These are phyloP conservation scores for Pimephales promelas DNA, from an alignment of 2,113 vertebrate species.

Conservation along the genomic window DNA sequence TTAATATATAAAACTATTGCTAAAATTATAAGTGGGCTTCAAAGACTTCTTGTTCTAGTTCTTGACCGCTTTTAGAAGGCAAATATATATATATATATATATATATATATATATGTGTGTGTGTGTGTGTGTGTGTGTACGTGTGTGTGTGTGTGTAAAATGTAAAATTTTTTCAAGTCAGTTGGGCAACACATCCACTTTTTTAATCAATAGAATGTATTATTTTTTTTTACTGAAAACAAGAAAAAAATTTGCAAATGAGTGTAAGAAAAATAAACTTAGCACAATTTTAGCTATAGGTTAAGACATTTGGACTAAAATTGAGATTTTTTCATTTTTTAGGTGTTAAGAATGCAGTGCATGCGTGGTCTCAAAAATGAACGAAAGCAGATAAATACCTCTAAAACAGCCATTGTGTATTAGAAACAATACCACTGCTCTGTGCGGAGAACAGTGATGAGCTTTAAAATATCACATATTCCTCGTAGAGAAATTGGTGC, in stretches of 20 bases:
- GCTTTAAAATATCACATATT: constrained; percentile 16
- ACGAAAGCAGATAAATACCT: background rate
- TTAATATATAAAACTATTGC: too few species aligned
- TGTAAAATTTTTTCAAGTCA: too few species aligned
- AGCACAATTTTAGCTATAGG: background rate
- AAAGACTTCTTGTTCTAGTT: too few species aligned
- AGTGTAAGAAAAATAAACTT: background rate
- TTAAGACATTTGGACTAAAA: background rate
- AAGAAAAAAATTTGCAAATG: background rate
- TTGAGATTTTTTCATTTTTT: too few species aligned
- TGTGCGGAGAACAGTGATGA: background rate
- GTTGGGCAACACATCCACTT: too few species aligned
- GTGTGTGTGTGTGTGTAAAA: too few species aligned
- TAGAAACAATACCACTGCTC: background rate
- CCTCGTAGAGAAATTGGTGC: constrained; percentile 85
- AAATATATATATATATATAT: too few species aligned
- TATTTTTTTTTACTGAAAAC: too few species aligned
- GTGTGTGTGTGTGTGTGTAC: too few species aligned
- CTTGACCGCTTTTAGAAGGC: background rate
- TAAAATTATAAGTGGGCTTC: too few species aligned
- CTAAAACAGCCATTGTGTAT: background rate
- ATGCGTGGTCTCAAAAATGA: background rate
- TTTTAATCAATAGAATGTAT: too few species aligned
- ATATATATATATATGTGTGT: too few species aligned
- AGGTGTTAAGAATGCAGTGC: background rate